Evolutionary conservation across 1,140 invertebrate genomes (phyloP).

Genomic region (Neelides sp.): DNA sequence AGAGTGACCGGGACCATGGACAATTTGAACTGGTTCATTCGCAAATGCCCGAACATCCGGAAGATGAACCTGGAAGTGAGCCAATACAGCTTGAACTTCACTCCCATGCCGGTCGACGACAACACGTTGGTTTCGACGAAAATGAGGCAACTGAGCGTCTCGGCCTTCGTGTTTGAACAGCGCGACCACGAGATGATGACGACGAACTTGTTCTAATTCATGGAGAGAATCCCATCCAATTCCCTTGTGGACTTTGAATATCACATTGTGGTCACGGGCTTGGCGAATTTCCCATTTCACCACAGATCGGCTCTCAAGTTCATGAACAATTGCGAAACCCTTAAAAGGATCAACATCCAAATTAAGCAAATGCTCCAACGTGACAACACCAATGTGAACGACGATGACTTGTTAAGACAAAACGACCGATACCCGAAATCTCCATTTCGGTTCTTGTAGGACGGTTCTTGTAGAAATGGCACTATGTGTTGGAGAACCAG

Average conservation of each 20-base stretch:
- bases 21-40: not conserved
- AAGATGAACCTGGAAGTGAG: slow-evolving; percentile 2
- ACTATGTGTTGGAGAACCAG: no score
- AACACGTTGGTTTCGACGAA: not conserved
- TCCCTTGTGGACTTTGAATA: not conserved
- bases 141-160: not conserved
- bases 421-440: no score
- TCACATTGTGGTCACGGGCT: not conserved
- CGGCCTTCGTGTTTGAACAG: slow-evolving; percentile 7
- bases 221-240: not conserved
- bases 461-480: no score
- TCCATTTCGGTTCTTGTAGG: no score
- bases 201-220: not conserved
- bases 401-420: no score
- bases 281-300: not conserved
- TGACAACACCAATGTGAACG: no score
- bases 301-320: not conserved
- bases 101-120: not conserved
- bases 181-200: not conserved
- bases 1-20: not conserved
- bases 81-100: not conserved
- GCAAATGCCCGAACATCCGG: not conserved
- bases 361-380: slow-evolving; percentile 5
- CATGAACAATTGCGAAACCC: not conserved
- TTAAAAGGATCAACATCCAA: not conserved